Base-by-base conservation (phyloP, 1,140 invertebrate species). In the Brachionus manjavacas region DNA sequence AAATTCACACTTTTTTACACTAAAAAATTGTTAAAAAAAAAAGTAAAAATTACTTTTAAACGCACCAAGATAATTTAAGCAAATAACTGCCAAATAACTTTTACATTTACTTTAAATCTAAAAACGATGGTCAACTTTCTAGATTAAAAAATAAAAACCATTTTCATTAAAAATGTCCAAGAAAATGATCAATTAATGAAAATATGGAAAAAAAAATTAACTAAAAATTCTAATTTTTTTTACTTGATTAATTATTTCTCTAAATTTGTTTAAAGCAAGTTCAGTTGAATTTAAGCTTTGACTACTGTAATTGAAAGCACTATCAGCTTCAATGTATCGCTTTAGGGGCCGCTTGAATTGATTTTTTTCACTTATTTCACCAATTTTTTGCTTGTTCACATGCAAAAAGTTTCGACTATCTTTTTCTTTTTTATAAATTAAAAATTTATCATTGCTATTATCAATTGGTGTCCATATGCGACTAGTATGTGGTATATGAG, bases 201-300 rank as follows among this genome's bases (percentile, higher is more conserved):
- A 35, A 35, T 35, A 6, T 35, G 31, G 3, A 35, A 35, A 35
- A 35, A 35, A 35, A 35, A 35, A 35, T 7, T 35, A 7, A 35
- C 1, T 35, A 7, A 35, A 28, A 35, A 35, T 35, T 7, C 7
- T 35, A 35, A 35, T 6, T 35, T 1, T 46, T 12, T 46, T 46
- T 41, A 80, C 76, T 60, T 80, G 25, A 60, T 80, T 52, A 16
- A 83, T 41, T 3, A 28, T 23, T 52, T 87, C 84, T 70, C 88
- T 60, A 7, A 89, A 85, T 72, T 88, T 87, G 28, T 88, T 86
- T 41, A 87, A 87, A 76, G 87, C 89, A 3, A 89, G 86, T 55
- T 89, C 88, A 23, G 87, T 88, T 25, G 88, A 88, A 86, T 90
- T 90, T 14, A 89, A 85, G 14, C 86, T 60, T 85, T 89, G 88